Percentiles rank a stretch among this genome's conserved stretches.
Conservation (phyloP, 2,888 invertebrate species). For the Plagiodera versicolora region DNA sequence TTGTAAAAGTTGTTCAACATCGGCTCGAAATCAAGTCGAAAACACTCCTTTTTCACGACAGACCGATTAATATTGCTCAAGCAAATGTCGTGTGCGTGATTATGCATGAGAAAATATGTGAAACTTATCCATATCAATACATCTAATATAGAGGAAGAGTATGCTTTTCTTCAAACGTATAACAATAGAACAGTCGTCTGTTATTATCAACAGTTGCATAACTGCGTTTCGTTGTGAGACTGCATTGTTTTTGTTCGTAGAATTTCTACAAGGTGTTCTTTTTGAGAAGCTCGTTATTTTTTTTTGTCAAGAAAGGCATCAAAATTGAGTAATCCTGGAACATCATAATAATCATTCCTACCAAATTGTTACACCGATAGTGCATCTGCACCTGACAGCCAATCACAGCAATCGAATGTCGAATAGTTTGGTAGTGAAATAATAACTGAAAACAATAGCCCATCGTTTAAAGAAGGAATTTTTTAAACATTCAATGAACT, state of each 20-base stretch:
- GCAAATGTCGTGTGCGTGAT: background rate
- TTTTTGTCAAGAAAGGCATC: too few species aligned
- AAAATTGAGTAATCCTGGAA: too few species aligned
- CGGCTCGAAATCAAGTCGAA: background rate
- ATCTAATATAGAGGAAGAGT: background rate
- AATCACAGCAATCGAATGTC: too few species aligned
- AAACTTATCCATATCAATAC: background rate
- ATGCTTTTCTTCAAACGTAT: background rate
- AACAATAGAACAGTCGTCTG: background rate
- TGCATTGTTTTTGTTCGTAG: background rate
- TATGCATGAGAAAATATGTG: background rate
- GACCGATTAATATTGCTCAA: background rate
- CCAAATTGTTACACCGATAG: too few species aligned
- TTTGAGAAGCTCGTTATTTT: too few species aligned
- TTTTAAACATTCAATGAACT: too few species aligned
- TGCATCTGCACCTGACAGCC: too few species aligned
- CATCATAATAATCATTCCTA: too few species aligned
- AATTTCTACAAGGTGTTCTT: background rate
- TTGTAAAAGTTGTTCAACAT: background rate
- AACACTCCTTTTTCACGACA: background rate
- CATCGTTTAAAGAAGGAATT: too few species aligned
- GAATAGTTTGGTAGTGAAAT: too few species aligned
- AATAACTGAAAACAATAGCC: too few species aligned
- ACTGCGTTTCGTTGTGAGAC: background rate
- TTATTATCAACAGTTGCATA: constrained; percentile 1